A percentile compares a stretch with the other conserved stretches of the same genome.
phyloP scores from a whole-genome alignment of 2,888 invertebrate genomes.

The Lithosia quadra region DNA sequence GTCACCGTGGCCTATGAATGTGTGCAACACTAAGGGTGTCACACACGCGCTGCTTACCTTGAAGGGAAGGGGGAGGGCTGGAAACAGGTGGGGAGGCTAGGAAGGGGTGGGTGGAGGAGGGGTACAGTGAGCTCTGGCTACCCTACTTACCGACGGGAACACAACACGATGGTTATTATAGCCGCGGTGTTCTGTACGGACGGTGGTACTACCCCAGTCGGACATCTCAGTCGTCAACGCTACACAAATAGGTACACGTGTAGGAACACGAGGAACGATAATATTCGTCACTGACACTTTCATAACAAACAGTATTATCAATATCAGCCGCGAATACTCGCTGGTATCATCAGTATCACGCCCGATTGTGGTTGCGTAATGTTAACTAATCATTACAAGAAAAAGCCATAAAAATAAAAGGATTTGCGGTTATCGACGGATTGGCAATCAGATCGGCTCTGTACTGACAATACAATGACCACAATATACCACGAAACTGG shows the following conservation, averaged over 20 bases:
- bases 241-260: constrained; percentile 12
- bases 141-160: too few species aligned
- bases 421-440: constrained; percentile 4
- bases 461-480: background rate
- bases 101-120: too few species aligned
- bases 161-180: too few species aligned
- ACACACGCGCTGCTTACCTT: too few species aligned
- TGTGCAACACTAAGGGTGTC: too few species aligned
- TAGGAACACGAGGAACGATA: constrained; percentile 11
- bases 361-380: constrained; percentile 5
- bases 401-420: background rate
- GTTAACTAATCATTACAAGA: constrained; percentile 1
- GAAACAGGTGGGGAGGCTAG: too few species aligned
- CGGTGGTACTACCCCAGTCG: too few species aligned
- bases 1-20: too few species aligned
- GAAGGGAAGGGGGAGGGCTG: too few species aligned
- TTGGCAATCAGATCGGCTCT: background rate
- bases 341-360: background rate
- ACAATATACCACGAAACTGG: background rate
- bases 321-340: background rate
- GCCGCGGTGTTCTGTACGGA: too few species aligned
- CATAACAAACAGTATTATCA: constrained; percentile 14
- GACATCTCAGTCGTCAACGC: too few species aligned
- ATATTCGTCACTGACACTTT: constrained; percentile 10
- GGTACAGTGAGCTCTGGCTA: too few species aligned